Evolutionary conservation across 2,113 vertebrate species (phyloP).

Genomic region (Nycticorax nycticorax): DNA sequence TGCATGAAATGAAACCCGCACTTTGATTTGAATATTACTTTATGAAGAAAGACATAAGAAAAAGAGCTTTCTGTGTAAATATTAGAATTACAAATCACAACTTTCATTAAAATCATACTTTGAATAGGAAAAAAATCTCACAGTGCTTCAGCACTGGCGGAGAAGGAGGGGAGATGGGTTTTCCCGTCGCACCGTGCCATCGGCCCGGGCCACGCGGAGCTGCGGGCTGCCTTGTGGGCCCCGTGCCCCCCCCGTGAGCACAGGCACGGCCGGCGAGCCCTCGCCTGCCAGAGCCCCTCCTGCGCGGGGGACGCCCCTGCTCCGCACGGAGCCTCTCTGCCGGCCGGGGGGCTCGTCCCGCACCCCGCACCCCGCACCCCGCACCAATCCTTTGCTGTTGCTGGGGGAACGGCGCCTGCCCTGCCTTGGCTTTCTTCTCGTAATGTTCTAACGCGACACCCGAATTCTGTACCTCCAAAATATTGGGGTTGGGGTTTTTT

Average conservation of each 20-base stretch:
- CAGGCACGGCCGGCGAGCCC: neutral
- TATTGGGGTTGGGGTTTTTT: accelerated
- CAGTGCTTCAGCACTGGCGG: neutral
- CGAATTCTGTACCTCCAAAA: neutral
- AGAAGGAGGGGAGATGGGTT: neutral
- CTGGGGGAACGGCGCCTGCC: accelerated
- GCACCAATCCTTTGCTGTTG: accelerated
- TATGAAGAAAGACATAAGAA: neutral
- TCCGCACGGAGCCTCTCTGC: too few species aligned
- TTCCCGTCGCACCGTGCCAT: accelerated
- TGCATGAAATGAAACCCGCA: constrained; percentile 19
- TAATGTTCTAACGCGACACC: accelerated
- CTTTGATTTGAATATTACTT: constrained; percentile 50
- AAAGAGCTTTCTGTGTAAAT: constrained; percentile 51
- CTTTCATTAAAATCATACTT: constrained; percentile 35
- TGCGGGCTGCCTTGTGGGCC: neutral
- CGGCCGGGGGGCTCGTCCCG: accelerated
- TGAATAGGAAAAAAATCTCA: neutral
- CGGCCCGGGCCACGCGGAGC: neutral
- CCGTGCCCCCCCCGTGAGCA: neutral
- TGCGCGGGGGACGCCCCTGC: accelerated
- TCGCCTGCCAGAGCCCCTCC: neutral
- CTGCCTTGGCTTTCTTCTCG: accelerated
- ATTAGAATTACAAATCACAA: constrained; percentile 59
- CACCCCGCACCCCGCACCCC: neutral